Conservation (phyloP, 2,797 vertebrate species). For the Coracias cyanogaster region DNA sequence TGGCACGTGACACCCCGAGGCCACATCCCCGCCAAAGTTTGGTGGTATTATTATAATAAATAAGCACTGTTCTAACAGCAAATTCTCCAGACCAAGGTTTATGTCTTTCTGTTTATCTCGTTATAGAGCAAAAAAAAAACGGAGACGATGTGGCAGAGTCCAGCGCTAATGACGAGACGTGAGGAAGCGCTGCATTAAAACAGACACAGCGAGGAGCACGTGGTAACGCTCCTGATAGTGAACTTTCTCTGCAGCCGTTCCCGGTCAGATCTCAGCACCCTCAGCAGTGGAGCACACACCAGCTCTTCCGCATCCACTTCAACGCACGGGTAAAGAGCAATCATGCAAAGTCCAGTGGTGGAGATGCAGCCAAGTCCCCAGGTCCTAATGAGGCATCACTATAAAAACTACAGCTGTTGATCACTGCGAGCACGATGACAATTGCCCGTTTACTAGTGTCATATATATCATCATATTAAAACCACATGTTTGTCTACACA, state of each 20-base stretch:
- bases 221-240: too few relatives aligned
- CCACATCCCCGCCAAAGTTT: background rate
- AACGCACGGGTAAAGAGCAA: background rate
- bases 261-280: background rate
- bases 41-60: background rate
- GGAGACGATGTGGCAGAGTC: background rate
- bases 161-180: background rate
- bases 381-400: background rate
- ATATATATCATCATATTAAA: background rate
- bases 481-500: background rate
- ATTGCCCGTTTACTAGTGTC: background rate
- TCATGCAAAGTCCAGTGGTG: accelerated
- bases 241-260: background rate
- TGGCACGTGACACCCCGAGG: background rate
- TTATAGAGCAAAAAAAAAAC: background rate
- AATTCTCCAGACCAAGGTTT: background rate
- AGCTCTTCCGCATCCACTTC: background rate
- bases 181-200: background rate
- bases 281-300: background rate
- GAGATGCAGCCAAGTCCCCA: background rate
- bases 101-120: background rate
- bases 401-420: conserved; percentile 4
- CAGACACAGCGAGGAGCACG: background rate
- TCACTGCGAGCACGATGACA: conserved; percentile 22
- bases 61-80: background rate